These are phyloP conservation scores for Scaeva pyrastri DNA, from an alignment of 2,888 invertebrate species.

Conservation along the genomic window DNA sequence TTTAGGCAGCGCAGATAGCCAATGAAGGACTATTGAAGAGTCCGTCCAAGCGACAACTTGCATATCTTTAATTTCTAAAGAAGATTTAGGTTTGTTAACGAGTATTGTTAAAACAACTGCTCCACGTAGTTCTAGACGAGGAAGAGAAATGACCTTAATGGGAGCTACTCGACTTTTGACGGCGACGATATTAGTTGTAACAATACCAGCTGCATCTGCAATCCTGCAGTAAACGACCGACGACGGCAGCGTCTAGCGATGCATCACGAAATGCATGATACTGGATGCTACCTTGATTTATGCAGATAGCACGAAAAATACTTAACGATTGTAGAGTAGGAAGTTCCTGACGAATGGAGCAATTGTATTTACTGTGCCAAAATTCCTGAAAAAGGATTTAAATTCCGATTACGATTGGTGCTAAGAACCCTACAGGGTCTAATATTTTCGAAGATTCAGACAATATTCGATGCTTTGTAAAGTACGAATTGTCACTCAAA, in stretches of 20 bases:
- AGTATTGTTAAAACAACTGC: slow-evolving; percentile 2
- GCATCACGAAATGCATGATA: slow-evolving; percentile 25
- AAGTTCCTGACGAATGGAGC: slow-evolving; percentile 25
- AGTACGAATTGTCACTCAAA: background rate
- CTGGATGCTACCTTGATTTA: background rate
- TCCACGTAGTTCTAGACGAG: slow-evolving; percentile 24
- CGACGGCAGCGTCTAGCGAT: slow-evolving; percentile 32
- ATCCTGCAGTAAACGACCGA: slow-evolving; percentile 32
- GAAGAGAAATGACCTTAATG: slow-evolving; percentile 17
- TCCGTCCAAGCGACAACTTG: slow-evolving; percentile 26
- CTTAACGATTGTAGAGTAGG: too few relatives aligned
- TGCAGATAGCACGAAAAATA: too few relatives aligned
- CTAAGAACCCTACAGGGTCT: too few relatives aligned
- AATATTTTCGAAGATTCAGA: slow-evolving; percentile 33
- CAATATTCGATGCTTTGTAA: slow-evolving; percentile 30
- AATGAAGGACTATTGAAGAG: slow-evolving; percentile 25
- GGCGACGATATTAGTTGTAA: slow-evolving; percentile 1
- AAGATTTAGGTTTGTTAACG: slow-evolving; percentile 24
- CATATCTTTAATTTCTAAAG: slow-evolving; percentile 21
- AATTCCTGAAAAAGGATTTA: too few relatives aligned
- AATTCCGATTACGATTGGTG: too few relatives aligned
- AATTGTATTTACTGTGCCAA: slow-evolving; percentile 2
- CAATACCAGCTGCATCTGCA: slow-evolving; percentile 5
- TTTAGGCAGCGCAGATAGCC: slow-evolving; percentile 17
- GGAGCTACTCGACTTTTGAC: slow-evolving; percentile 28